Evolutionary conservation across 1,140 invertebrate species (phyloP).

Genomic region (Lamellibrachia luymesi): DNA sequence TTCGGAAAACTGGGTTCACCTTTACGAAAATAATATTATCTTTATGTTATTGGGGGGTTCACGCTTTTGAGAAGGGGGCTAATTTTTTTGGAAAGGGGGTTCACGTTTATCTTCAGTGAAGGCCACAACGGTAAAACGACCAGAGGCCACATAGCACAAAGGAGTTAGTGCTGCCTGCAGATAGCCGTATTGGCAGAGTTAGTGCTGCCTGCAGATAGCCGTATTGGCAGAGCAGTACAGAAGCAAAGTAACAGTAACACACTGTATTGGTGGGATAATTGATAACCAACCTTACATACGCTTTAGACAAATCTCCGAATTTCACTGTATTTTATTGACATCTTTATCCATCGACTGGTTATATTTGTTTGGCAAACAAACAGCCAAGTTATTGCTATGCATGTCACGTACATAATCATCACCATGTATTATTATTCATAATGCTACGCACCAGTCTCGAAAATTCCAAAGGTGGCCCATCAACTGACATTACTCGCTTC

Average conservation of each 20-base stretch:
- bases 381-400: not conserved
- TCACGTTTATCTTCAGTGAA: too few species aligned
- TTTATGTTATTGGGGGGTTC: too few species aligned
- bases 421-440: not conserved
- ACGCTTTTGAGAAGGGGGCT: too few species aligned
- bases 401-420: not conserved
- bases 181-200: too few species aligned
- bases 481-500: not conserved
- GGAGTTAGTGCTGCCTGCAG: too few species aligned
- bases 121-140: too few species aligned
- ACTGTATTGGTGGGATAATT: not conserved
- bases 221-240: not conserved
- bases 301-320: not conserved
- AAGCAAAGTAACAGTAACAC: not conserved
- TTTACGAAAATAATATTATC: too few species aligned
- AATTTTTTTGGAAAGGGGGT: too few species aligned
- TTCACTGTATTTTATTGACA: not conserved
- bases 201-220: too few species aligned
- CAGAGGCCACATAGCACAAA: too few species aligned
- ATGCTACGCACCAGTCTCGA: not conserved
- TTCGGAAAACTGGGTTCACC: too few species aligned
- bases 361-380: not conserved
- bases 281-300: not conserved
- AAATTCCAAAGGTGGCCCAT: not conserved
- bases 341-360: not conserved